These are phyloP conservation scores for Pithys albifrons DNA, from an alignment of 2,113 vertebrate genomes.

Conservation along the genomic window DNA sequence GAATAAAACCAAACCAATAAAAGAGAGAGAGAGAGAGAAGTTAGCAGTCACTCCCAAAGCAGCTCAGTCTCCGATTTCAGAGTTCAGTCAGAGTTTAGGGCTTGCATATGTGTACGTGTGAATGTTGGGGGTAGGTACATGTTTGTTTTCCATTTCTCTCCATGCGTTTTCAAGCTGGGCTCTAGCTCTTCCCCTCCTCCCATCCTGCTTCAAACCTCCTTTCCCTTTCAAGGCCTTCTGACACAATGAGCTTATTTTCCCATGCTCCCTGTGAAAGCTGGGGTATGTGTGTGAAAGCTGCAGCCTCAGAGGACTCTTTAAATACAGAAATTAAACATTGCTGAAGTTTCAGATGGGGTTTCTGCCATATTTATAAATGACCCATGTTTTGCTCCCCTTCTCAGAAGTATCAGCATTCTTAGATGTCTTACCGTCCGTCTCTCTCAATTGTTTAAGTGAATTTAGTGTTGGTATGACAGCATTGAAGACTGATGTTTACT, in stretches of 20 bases:
- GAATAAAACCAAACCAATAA: neutral
- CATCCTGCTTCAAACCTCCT: neutral
- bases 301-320: slow-evolving; percentile 31
- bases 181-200: slow-evolving; percentile 4
- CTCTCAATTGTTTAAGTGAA: neutral
- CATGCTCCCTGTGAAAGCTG: slow-evolving; percentile 32
- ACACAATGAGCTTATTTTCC: slow-evolving; percentile 59
- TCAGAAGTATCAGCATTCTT: slow-evolving; percentile 38
- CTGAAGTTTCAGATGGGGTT: slow-evolving; percentile 24
- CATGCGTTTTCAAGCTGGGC: neutral
- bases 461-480: neutral
- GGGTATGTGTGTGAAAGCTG: slow-evolving; percentile 6
- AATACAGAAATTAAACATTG: slow-evolving; percentile 5
- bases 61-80: neutral
- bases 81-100: slow-evolving; percentile 44
- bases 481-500: neutral
- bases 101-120: neutral
- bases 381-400: slow-evolving; percentile 15
- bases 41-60: neutral
- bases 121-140: neutral
- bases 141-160: neutral
- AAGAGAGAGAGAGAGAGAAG: neutral
- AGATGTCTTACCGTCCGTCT: slow-evolving; percentile 30
- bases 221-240: slow-evolving; percentile 59
- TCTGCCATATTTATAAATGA: slow-evolving; percentile 57